These are phyloP conservation scores for Malaclemys terrapin DNA, from an alignment of 2,113 vertebrate genomes.

Conservation along the genomic window DNA sequence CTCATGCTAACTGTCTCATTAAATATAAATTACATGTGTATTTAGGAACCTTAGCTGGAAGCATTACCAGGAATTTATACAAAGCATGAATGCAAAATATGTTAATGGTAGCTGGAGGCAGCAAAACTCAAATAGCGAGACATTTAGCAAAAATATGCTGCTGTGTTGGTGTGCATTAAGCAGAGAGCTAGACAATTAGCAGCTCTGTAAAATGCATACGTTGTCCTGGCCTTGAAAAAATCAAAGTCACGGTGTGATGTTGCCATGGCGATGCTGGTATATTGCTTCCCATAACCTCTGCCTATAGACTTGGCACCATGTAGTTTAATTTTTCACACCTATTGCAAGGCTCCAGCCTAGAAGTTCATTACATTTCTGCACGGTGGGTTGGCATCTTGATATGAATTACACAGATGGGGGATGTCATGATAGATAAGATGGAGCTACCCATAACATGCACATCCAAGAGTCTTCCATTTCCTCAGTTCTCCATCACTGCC, in stretches of 20 bases:
- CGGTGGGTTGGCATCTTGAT: constrained; percentile 1
- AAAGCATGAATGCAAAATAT: constrained; percentile 63
- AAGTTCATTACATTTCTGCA: not conserved
- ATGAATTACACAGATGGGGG: not conserved
- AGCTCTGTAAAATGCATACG: constrained; percentile 60
- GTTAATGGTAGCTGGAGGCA: constrained; percentile 50
- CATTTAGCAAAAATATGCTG: constrained; percentile 55
- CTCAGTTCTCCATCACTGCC: not conserved
- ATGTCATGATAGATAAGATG: not conserved
- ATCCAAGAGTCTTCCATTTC: not conserved
- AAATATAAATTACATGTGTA: constrained; percentile 75
- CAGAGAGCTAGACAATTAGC: constrained; percentile 64
- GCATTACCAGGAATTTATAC: constrained; percentile 54
- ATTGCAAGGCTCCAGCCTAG: not conserved
- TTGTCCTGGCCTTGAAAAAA: constrained; percentile 39
- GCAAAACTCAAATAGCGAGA: constrained; percentile 47
- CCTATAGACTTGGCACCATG: constrained; percentile 20
- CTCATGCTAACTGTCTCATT: constrained; percentile 56
- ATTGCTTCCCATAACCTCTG: constrained; percentile 48
- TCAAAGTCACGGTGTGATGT: constrained; percentile 25
- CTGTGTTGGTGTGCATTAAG: constrained; percentile 27
- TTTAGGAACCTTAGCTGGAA: constrained; percentile 70
- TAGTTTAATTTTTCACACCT: constrained; percentile 42
- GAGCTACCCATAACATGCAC: fast-evolving
- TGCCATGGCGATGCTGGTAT: constrained; percentile 63